A percentile compares a stretch with the other conserved stretches of the same genome.
phyloP scores from a whole-genome alignment of 53 echinoderm and acorn worm species.

The Patiria pectinifera region DNA sequence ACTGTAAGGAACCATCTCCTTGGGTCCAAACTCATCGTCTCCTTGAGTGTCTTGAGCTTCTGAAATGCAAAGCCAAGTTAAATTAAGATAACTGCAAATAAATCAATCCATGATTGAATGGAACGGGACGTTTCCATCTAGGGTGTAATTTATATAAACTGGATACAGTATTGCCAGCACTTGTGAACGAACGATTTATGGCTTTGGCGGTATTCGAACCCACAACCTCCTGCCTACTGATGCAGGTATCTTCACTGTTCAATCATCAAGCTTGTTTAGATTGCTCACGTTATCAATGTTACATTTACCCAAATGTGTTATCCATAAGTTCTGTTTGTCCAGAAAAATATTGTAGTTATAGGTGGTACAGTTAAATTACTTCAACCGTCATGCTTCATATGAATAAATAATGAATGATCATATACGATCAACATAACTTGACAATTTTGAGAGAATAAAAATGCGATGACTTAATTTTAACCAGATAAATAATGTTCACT shows the following conservation, averaged over 20 bases:
- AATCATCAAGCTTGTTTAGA: not conserved
- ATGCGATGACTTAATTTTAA: no score
- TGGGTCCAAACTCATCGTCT: slow-evolving; percentile 73
- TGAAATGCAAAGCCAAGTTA: slow-evolving; percentile 20
- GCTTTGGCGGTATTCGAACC: not conserved
- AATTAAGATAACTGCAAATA: not conserved
- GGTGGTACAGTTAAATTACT: no score
- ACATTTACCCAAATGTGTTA: not conserved
- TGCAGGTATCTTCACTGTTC: not conserved
- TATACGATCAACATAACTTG: no score
- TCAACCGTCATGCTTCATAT: no score
- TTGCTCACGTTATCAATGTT: not conserved
- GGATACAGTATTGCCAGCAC: not conserved
- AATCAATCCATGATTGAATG: not conserved
- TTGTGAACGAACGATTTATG: not conserved
- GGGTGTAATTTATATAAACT: not conserved
- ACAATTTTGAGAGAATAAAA: no score
- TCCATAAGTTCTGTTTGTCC: no score
- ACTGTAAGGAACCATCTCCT: slow-evolving; percentile 95
- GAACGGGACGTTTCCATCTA: not conserved
- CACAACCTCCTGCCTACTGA: not conserved
- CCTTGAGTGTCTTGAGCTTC: slow-evolving; percentile 66
- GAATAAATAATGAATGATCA: no score
- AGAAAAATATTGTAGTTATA: no score
- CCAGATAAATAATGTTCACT: no score